A percentile compares a stretch with the other conserved stretches of the same genome.
Conservation (phyloP, 2,888 invertebrate species). For the Ametastegia equiseti region DNA sequence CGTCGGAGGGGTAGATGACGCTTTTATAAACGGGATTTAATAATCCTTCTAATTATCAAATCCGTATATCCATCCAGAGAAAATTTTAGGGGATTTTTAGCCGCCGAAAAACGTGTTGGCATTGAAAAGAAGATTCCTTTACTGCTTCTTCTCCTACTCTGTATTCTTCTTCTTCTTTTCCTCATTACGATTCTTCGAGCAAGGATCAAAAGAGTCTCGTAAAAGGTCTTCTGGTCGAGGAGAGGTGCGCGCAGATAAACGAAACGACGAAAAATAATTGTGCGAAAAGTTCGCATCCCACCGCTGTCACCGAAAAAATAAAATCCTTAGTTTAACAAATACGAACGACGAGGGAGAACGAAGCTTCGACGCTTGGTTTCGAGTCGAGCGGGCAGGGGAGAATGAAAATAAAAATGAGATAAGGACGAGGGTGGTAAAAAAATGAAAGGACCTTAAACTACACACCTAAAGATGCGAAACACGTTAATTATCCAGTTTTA, state of each 20-base stretch:
- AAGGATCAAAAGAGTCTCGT: background rate
- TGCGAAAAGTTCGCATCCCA: background rate
- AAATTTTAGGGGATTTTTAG: background rate
- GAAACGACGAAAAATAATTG: background rate
- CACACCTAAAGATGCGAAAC: background rate
- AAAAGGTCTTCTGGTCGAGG: background rate
- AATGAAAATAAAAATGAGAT: background rate
- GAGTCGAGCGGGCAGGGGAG: background rate
- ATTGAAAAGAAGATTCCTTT: background rate
- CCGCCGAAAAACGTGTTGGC: background rate
- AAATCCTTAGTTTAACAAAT: constrained; percentile 13
- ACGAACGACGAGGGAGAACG: background rate
- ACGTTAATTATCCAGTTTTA: constrained; percentile 72
- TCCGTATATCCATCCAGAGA: background rate
- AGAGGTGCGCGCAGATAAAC: background rate
- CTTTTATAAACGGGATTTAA: constrained; percentile 26
- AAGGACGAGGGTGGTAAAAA: constrained; percentile 14
- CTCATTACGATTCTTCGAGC: constrained; percentile 19
- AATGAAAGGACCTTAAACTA: background rate
- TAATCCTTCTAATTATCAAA: constrained; percentile 32
- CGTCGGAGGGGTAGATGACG: constrained; percentile 1
- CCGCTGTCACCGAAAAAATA: constrained; percentile 13
- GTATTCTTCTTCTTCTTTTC: background rate
- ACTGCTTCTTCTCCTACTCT: too few relatives aligned
- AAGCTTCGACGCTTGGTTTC: background rate